A percentile compares a stretch with the other conserved stretches of the same genome.
Conservation (phyloP, 1,140 invertebrate species). For the Druon quercuslanigerum region DNA sequence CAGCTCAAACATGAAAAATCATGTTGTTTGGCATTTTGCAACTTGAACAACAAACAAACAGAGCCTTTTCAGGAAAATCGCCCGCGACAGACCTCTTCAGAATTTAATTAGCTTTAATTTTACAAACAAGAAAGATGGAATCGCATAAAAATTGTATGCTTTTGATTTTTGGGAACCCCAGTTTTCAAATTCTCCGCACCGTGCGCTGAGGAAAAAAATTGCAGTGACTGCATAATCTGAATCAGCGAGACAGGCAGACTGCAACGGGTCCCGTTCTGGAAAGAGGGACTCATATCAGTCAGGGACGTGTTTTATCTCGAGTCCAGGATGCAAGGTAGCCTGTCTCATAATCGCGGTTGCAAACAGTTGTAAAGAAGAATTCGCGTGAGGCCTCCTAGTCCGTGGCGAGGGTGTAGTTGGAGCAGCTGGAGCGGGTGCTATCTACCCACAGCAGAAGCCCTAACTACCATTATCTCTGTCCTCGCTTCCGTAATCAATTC, state of each 20-base stretch:
- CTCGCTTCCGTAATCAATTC: conserved; percentile 61
- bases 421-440: conserved; percentile 45
- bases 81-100: no score
- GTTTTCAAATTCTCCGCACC: no score
- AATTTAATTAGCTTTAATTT: no score
- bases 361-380: conserved; percentile 72
- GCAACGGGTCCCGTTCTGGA: not conserved
- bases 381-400: conserved; percentile 38
- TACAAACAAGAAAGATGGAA: no score
- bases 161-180: no score
- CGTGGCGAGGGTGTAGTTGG: not conserved
- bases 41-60: no score
- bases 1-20: no score
- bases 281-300: conserved; percentile 12
- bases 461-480: conserved; percentile 46
- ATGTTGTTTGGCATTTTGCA: no score
- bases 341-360: conserved; percentile 40
- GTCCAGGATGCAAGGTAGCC: not conserved
- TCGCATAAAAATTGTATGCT: no score
- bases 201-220: conserved; percentile 5
- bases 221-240: conserved; percentile 48
- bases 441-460: conserved; percentile 50
- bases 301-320: conserved; percentile 64
- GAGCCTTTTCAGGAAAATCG: no score
- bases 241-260: conserved; percentile 42